A percentile compares a stretch with the other conserved stretches of the same genome.
Evolutionary conservation across 1,140 invertebrate species (phyloP).

Genomic region (Pseudomyrmex cubaensis): DNA sequence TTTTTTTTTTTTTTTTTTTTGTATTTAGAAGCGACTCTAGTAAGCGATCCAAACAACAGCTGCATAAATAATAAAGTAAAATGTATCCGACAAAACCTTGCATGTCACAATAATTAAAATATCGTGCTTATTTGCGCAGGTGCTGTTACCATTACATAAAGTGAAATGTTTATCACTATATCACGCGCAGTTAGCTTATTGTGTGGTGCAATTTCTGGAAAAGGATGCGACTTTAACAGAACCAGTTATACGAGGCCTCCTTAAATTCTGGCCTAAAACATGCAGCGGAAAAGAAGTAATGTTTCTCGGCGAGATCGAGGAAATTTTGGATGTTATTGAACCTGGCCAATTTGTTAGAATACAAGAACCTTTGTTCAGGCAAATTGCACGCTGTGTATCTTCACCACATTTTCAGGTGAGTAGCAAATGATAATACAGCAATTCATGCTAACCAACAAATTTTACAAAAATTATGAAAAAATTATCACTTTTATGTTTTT

Average conservation of each 20-base stretch:
- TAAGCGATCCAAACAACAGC: neutral
- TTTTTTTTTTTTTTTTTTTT: neutral
- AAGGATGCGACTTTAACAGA: slow-evolving; percentile 99
- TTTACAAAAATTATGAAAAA: neutral
- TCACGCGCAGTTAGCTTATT: slow-evolving; percentile 99
- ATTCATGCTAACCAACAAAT: neutral
- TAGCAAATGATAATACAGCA: neutral
- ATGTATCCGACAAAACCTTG: neutral
- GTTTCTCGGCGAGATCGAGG: slow-evolving; percentile 99
- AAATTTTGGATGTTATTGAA: slow-evolving; percentile 99
- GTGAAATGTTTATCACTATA: slow-evolving; percentile 97
- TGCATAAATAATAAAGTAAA: neutral
- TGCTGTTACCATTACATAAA: slow-evolving; percentile 99
- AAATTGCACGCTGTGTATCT: slow-evolving; percentile 99
- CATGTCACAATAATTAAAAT: slow-evolving; percentile 28
- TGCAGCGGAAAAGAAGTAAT: slow-evolving; percentile 99
- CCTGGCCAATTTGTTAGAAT: slow-evolving; percentile 99
- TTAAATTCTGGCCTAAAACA: slow-evolving; percentile 99
- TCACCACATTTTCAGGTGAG: slow-evolving; percentile 98
- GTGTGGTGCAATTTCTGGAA: slow-evolving; percentile 99
- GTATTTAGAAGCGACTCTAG: neutral
- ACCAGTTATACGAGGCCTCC: slow-evolving; percentile 96
- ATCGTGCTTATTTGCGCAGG: slow-evolving; percentile 82
- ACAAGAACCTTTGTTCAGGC: slow-evolving; percentile 98
- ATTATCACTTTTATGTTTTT: slow-evolving; percentile 76